Base-by-base conservation (phyloP, 1,140 invertebrate species). In the Philopotamus ludificatus region DNA sequence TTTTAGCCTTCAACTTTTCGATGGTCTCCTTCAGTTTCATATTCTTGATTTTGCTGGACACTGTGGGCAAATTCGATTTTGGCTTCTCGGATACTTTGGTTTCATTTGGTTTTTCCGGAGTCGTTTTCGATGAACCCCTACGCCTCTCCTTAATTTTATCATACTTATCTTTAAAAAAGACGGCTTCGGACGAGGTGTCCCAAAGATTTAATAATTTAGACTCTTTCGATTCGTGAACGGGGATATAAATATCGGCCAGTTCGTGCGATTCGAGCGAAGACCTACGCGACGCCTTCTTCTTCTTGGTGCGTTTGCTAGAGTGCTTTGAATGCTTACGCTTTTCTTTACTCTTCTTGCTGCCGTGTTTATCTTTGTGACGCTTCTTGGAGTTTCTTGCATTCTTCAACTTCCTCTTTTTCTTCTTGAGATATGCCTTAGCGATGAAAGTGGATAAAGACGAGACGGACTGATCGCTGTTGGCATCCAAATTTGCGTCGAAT, bases 101-200 rank as follows among this genome's bases (percentile, higher is more conserved):
- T 42, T 73, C 73, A 63, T 77, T 75, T 62, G 76, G 74, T 7
- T 75, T 75, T 44, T 80, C 78, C 71, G 72, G 77, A 0, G 75
- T 76, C 55, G 75, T 75, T 72, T 79, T 79, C 67, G 77, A 71
- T 53, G 77, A 73, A 57, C 85, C 82, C n/a, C 84, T 82, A 67
- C 83, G 77, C 58, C 85, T 78, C 72, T 85, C 84, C 71, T 86
- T 88, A 47, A 88, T 87, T 66, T 85, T 84, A 70, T 88, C 83
- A 71, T 82, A 84, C 72, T 85, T 85, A 68, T 85, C 83, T 70
- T 78, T 80, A 39, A 74, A 73, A 51, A 80, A 80, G 42, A 79
- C 73, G n/a, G 75, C 68, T 54, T 79, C 75, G 4, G 44, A n/a
- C 9, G 34, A 42, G n/a, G 54, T 42, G 16, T 57, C 54, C n/a